A percentile compares a stretch with the other conserved stretches of the same genome.
These are phyloP conservation scores for Temnothorax rugatulus DNA, from an alignment of 2,888 invertebrate genomes.

Conservation along the genomic window DNA sequence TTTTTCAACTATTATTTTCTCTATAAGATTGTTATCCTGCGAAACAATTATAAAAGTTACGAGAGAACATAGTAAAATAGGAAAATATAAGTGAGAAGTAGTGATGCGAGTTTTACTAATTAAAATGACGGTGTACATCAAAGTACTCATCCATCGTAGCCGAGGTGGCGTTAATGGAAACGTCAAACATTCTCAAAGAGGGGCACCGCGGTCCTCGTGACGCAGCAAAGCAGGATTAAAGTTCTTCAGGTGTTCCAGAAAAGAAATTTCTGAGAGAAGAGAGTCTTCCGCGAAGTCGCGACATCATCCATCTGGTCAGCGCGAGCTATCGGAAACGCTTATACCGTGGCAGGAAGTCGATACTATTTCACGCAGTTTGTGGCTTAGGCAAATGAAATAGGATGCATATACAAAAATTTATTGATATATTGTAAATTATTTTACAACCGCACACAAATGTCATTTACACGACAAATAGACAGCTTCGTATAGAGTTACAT, in stretches of 20 bases:
- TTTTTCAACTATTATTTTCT: not conserved
- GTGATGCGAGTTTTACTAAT: slow-evolving; percentile 62
- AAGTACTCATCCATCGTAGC: slow-evolving; percentile 52
- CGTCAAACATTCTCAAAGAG: slow-evolving; percentile 70
- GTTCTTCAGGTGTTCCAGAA: slow-evolving; percentile 52
- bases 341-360: slow-evolving; percentile 38
- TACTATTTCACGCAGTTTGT: not conserved
- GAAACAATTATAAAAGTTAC: slow-evolving; percentile 29
- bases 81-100: slow-evolving; percentile 36
- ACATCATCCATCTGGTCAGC: slow-evolving; percentile 25
- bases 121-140: slow-evolving; percentile 61
- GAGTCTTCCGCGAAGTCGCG: slow-evolving; percentile 51
- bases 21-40: not conserved
- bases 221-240: slow-evolving; percentile 59
- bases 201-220: slow-evolving; percentile 62
- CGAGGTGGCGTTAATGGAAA: slow-evolving; percentile 71
- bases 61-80: not conserved
- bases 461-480: not conserved
- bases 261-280: slow-evolving; percentile 43
- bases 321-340: slow-evolving; percentile 39
- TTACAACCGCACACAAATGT: not conserved
- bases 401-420: not conserved
- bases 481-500: not conserved
- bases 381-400: slow-evolving; percentile 20
- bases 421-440: not conserved